phyloP scores from a whole-genome alignment of 2,797 vertebrate species.

The Pyrocephalus nanus region DNA sequence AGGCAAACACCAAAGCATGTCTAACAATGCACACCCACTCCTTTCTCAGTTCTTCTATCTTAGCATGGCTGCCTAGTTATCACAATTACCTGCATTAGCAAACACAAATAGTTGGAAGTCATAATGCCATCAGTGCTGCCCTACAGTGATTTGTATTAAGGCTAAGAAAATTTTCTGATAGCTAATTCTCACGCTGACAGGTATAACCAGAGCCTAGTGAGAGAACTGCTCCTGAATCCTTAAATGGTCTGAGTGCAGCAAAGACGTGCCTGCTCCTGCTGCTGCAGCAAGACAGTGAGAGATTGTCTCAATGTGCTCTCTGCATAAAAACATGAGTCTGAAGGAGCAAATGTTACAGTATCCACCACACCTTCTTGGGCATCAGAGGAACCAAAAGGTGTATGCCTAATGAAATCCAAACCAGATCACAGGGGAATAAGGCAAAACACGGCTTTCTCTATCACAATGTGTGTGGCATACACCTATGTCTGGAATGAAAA shows the following conservation, averaged over 20 bases:
- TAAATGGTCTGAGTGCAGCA: neutral
- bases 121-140: neutral
- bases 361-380: neutral
- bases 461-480: neutral
- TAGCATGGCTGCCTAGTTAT: neutral
- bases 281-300: neutral
- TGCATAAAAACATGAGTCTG: neutral
- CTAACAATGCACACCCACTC: neutral
- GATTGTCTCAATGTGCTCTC: neutral
- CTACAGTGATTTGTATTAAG: neutral
- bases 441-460: neutral
- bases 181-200: neutral
- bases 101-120: neutral
- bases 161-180: neutral
- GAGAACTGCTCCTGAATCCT: conserved; percentile 11
- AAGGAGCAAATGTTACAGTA: neutral
- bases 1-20: neutral
- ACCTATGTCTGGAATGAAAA: neutral
- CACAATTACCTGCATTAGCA: neutral
- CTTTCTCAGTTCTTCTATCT: neutral
- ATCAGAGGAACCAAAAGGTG: neutral
- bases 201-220: neutral
- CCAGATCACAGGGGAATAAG: neutral
- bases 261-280: neutral
- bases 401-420: neutral